phyloP scores from a whole-genome alignment of 2,888 invertebrate species.

The Apodemia zela region DNA sequence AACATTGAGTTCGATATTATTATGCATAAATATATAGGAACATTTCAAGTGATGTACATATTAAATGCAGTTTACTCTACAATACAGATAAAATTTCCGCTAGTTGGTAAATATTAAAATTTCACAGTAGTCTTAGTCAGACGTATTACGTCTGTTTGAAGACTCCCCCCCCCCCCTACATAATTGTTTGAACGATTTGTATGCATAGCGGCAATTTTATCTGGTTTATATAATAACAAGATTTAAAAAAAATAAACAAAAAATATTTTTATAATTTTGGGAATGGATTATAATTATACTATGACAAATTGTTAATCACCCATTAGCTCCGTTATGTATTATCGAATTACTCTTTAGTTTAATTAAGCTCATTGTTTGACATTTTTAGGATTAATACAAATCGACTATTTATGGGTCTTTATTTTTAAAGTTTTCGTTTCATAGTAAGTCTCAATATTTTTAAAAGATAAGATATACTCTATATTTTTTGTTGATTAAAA shows the following conservation, averaged over 20 bases:
- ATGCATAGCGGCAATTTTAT: not conserved
- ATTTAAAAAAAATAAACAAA: not conserved
- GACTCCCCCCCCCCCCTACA: too few species aligned
- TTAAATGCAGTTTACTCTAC: slow-evolving; percentile 44
- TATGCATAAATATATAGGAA: slow-evolving; percentile 58
- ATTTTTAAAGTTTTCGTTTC: not conserved
- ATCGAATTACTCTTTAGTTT: not conserved
- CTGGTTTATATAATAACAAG: not conserved
- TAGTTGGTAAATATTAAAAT: too few species aligned
- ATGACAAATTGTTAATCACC: not conserved
- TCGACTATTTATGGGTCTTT: not conserved
- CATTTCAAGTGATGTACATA: slow-evolving; percentile 54
- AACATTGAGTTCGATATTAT: slow-evolving; percentile 32
- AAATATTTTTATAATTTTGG: slow-evolving; percentile 27
- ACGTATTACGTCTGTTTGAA: too few species aligned
- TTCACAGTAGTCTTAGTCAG: too few species aligned
- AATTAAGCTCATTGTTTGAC: not conserved
- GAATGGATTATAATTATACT: slow-evolving; percentile 29
- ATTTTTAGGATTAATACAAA: not conserved
- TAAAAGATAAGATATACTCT: not conserved
- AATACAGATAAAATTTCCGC: too few species aligned
- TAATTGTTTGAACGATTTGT: too few species aligned
- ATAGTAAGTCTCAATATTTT: not conserved
- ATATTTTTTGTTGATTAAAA: not conserved
- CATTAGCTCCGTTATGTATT: not conserved